Evolutionary conservation across 1,140 invertebrate genomes (phyloP), one percentile per base, ranked within the genome.

Genomic region (Chymomyza costata): DNA sequence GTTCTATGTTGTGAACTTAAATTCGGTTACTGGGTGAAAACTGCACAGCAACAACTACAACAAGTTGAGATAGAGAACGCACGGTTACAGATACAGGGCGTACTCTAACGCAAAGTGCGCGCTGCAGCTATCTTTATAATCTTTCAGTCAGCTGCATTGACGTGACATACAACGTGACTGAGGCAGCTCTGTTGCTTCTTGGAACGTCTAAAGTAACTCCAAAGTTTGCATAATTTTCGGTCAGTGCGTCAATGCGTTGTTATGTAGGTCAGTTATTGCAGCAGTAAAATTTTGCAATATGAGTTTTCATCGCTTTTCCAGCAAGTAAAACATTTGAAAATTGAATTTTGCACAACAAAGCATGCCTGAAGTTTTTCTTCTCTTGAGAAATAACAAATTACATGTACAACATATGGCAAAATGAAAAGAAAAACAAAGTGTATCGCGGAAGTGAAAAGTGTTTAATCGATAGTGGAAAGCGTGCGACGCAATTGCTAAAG

Each of bases 1-100:
- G 25, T 6, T 6, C 10, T 28, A 10, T 28, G 25, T 28, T 28
- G 25, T 63, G 49, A 46, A 54, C 59, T 39, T 57, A 49, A 78
- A 78, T 59, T 78, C 71, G 71, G 71, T 78, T 78, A 78, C 71
- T 78, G 73, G 71, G 71, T 80, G 67, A 78, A 78, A 80, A 66
- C 56, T 58, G 61, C 65, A 65, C 28, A 35, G 19, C 32, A 48
- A 48, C 50, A 47, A 47, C 40, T 45, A 54, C 49, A 51, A 38
- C 38, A 47, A 48, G 30, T 19, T 48, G 59, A 59, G 28, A 47
- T 30, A 46, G 40, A 57, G 5, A 53, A n/a, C n/a, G n/a, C n/a
- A n/a, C n/a, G n/a, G n/a, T n/a, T 18, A 34, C 31, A 25, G 31
- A 60, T 25, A 34, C 38, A 34, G 6, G 8, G 21, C 21, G 21